Evolutionary conservation across 2,797 vertebrate species (phyloP).

Genomic region (Cirrhinus molitorella): DNA sequence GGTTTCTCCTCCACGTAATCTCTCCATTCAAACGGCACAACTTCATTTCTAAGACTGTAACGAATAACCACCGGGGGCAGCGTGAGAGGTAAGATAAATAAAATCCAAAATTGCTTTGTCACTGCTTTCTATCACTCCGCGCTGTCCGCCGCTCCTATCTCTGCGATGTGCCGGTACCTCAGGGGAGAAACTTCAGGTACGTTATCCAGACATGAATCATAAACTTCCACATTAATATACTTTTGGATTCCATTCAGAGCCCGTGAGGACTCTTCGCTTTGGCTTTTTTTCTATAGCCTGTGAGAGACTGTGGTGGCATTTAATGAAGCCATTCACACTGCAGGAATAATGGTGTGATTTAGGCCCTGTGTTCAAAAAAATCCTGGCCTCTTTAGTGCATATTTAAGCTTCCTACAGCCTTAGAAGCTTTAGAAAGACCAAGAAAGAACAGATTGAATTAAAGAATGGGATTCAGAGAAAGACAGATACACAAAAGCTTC

Average conservation of each 20-base stretch:
- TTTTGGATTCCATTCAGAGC: conserved; percentile 41
- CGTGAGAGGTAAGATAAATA: conserved; percentile 73
- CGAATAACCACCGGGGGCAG: conserved; percentile 71
- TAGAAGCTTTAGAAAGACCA: conserved; percentile 19
- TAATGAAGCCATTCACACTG: conserved; percentile 59
- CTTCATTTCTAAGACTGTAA: conserved; percentile 69
- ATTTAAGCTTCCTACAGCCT: conserved; percentile 25
- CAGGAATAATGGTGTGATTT: conserved; percentile 65
- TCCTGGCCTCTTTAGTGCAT: conserved; percentile 4
- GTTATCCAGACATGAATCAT: conserved; percentile 76
- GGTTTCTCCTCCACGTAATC: neutral
- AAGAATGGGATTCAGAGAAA: conserved; percentile 15
- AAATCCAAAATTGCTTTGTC: conserved; percentile 79
- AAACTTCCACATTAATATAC: conserved; percentile 65
- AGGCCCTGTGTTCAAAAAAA: conserved; percentile 15
- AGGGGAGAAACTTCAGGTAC: conserved; percentile 61
- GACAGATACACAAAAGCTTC: neutral
- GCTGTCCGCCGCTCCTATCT: conserved; percentile 70
- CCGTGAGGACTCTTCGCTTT: conserved; percentile 55
- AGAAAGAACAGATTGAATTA: conserved; percentile 2
- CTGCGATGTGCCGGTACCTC: conserved; percentile 70
- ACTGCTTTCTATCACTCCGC: conserved; percentile 67
- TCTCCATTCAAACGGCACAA: conserved; percentile 37
- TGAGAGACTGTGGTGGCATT: conserved; percentile 64
- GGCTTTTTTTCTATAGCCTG: conserved; percentile 64